Base-by-base conservation (phyloP, 2,888 invertebrate species). In the Hypercompe scribonia region DNA sequence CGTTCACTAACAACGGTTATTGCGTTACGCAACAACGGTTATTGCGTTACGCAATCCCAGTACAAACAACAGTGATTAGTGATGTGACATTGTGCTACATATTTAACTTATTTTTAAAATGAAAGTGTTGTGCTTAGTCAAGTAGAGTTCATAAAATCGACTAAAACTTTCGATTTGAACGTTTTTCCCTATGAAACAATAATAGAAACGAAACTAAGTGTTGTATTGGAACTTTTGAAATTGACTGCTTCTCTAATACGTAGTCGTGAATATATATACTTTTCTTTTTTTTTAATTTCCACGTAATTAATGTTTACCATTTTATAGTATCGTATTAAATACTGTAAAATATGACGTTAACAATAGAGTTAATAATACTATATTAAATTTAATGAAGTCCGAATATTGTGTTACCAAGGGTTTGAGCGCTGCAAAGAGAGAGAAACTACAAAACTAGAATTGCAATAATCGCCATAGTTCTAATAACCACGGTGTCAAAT, bases 11-110 rank as follows among this genome's bases (percentile, higher is more conserved):
- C 21, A 50, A 33, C 77, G 65, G 50, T 75, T 75, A 58, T 73
- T 70, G 72, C 68, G 72, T 72, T 76, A 61, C 66, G 50, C 15
- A 61, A 76, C 73, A 83, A 72, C 77, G 65, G 50, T 75, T 75
- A 58, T 73, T 70, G 72, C 68, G 72, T 72, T 76, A 61, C 66
- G 50, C 64, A 65, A 66, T 36, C 28, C 75, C 77, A 84, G 85
- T 84, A 84, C 84, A 84, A 84, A 84, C 81, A 58, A 67, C 77
- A 81, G 84, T 84, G 84, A 84, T 75, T 70, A 84, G 85, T 84
- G 80, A 83, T 83, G 84, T 84, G 85, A 83, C 80, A 80, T 71
- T 61, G 75, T 78, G 75, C 82, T 77, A 78, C 75, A 71, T 68
- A 81, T 81, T 70, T 76, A 72, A 81, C 79, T 81, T 77, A 77